Conservation (phyloP, 2,888 invertebrate species). For the Mellilla xanthometata region DNA sequence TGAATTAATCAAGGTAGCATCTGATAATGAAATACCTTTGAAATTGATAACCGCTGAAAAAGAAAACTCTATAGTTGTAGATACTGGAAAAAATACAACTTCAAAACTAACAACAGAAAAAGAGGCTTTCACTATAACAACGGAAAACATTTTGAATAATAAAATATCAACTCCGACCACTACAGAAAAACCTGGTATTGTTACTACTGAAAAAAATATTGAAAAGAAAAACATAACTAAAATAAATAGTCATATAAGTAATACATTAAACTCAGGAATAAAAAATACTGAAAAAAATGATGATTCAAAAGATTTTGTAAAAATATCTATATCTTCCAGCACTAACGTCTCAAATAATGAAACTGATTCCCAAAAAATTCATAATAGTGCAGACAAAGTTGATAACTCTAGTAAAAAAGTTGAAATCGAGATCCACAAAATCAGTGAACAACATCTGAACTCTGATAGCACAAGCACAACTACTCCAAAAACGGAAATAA, state of each 20-base stretch:
- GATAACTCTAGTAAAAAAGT: conserved; percentile 11
- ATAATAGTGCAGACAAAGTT: no score
- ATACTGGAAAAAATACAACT: conserved; percentile 5
- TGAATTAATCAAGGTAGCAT: not conserved
- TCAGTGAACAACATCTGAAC: not conserved
- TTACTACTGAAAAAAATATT: conserved; percentile 20
- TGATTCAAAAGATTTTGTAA: conserved; percentile 36
- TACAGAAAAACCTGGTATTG: not conserved
- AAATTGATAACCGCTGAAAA: conserved; percentile 11
- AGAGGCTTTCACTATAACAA: no score
- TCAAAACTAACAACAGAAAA: conserved; percentile 23
- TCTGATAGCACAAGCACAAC: conserved; percentile 17
- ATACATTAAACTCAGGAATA: conserved; percentile 15
- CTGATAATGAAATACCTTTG: conserved; percentile 2
- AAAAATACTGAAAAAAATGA: conserved; percentile 23
- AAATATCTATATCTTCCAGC: conserved; percentile 37
- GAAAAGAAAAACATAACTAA: conserved; percentile 19
- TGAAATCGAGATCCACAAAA: conserved; percentile 17
- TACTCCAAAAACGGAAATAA: conserved; percentile 18
- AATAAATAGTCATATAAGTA: conserved; percentile 17
- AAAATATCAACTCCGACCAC: not conserved
- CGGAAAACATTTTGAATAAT: not conserved
- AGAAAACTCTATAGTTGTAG: not conserved
- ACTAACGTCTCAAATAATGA: conserved; percentile 21
- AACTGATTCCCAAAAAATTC: conserved; percentile 12